Evolutionary conservation across 2,113 vertebrate species (phyloP).

Genomic region (Gallinago media): DNA sequence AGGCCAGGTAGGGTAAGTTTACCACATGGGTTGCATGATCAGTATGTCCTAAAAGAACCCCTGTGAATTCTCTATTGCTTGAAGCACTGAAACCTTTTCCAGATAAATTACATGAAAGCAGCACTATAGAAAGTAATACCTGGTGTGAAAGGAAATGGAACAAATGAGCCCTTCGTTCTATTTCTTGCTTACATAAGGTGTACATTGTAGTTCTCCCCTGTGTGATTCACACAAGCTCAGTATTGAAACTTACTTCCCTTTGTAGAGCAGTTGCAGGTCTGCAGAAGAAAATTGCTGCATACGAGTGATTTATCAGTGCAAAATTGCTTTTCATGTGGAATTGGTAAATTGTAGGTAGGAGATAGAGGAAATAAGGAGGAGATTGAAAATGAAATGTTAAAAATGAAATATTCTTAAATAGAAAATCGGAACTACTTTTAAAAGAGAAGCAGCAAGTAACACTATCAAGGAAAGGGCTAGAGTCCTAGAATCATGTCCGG

Average conservation of each 20-base stretch:
- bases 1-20: background rate
- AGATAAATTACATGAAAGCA: background rate
- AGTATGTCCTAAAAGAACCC: fast-evolving
- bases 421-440: background rate
- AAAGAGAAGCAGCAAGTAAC: background rate
- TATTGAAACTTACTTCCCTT: background rate
- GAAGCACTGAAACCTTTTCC: background rate
- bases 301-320: background rate
- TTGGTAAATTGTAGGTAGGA: background rate
- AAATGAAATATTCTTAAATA: background rate
- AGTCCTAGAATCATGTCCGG: background rate
- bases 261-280: background rate
- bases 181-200: background rate
- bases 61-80: background rate
- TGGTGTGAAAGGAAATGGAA: background rate
- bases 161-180: background rate
- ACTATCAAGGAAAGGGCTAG: background rate
- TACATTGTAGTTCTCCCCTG: background rate
- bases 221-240: background rate
- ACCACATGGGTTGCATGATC: background rate
- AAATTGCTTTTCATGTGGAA: background rate
- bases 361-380: background rate
- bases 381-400: background rate
- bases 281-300: background rate
- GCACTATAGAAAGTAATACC: background rate